Percentiles rank a stretch among this genome's conserved stretches.
Conservation (phyloP, 2,797 vertebrate genomes). For the Setipinna tenuifilis region DNA sequence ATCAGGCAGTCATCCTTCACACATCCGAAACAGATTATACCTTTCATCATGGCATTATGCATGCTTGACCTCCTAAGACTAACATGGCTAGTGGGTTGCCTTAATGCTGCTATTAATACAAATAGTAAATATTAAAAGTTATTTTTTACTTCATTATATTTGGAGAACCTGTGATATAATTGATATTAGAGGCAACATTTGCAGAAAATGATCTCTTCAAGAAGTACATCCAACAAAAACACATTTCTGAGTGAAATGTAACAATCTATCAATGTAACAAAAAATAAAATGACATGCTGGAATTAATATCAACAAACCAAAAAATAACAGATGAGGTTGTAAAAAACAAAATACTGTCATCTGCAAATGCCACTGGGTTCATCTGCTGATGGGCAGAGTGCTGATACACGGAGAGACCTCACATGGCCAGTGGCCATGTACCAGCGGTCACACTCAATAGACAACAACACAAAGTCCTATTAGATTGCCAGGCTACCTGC, state of each 20-base stretch:
- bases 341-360: constrained; percentile 5
- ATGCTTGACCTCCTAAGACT: neutral
- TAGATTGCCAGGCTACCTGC: constrained; percentile 44
- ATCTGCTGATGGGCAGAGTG: neutral
- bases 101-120: neutral
- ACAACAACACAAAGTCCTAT: constrained; percentile 22
- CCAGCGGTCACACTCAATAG: constrained; percentile 42
- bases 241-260: neutral
- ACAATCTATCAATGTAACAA: neutral
- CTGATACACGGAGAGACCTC: neutral
- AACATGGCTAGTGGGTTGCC: neutral
- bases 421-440: constrained; percentile 18
- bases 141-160: neutral
- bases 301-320: neutral
- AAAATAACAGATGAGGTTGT: neutral
- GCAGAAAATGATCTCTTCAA: neutral
- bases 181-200: neutral
- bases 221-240: neutral
- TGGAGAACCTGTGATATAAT: neutral
- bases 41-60: neutral
- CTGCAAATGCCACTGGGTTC: neutral
- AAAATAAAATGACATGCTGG: neutral
- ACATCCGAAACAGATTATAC: neutral
- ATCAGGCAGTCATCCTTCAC: constrained; percentile 15
- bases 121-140: neutral